Conservation (phyloP, 2,888 invertebrate species). For the Spisula subtruncata region DNA sequence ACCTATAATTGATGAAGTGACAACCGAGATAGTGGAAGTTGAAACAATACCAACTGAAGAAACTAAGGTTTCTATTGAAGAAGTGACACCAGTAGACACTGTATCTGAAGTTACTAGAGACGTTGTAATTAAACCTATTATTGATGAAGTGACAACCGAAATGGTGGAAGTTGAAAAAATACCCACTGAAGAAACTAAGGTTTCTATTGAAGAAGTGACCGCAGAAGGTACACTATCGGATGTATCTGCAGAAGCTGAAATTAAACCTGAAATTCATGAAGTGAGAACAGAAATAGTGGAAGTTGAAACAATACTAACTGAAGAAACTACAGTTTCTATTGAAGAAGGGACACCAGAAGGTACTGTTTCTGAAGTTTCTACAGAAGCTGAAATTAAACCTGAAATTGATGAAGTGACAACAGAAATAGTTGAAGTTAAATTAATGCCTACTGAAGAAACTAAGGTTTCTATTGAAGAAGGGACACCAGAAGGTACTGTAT, state of each 20-base stretch:
- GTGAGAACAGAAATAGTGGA: conserved; percentile 47
- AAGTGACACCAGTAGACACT: conserved; percentile 34
- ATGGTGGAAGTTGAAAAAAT: conserved; percentile 40
- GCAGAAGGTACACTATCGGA: conserved; percentile 42
- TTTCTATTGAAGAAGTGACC: conserved; percentile 29
- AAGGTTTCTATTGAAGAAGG: conserved; percentile 2
- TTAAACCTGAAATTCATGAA: conserved; percentile 43
- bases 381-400: not conserved
- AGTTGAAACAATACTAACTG: conserved; percentile 47
- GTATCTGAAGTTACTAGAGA: conserved; percentile 43
- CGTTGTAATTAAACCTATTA: conserved; percentile 37
- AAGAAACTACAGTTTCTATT: conserved; percentile 37
- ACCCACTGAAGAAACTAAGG: conserved; percentile 48
- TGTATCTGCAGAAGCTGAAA: conserved; percentile 36
- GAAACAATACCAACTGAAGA: conserved; percentile 40
- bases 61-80: conserved; percentile 25
- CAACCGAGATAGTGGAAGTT: conserved; percentile 41
- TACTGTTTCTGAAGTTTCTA: conserved; percentile 6
- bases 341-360: conserved; percentile 26
- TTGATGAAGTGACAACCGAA: conserved; percentile 37
- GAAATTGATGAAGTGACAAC: conserved; percentile 27
- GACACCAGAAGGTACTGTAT: conserved; percentile 20
- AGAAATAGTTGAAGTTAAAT: conserved; percentile 30
- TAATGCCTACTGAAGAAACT: conserved; percentile 22
- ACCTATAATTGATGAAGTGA: conserved; percentile 32